These are phyloP conservation scores for Galerucella nymphaeae DNA, from an alignment of 2,888 invertebrate species.

Conservation along the genomic window DNA sequence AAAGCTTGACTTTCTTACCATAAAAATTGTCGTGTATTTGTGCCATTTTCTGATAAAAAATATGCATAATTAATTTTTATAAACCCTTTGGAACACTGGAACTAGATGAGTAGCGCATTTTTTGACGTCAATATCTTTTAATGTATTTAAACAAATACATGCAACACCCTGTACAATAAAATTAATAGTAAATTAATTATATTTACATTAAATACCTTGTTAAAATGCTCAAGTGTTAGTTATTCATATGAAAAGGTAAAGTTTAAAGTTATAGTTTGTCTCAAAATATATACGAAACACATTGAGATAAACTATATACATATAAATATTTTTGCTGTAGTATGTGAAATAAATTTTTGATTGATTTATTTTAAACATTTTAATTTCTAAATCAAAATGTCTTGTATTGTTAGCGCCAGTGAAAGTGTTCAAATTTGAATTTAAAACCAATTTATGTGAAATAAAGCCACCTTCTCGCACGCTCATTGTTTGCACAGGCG, in stretches of 20 bases:
- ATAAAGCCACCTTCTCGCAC: background rate
- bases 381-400: background rate
- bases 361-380: background rate
- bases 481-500: conserved; percentile 10
- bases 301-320: no score
- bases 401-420: background rate
- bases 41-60: background rate
- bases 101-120: no score
- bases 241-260: no score
- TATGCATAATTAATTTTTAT: background rate
- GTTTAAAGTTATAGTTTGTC: no score
- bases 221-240: no score
- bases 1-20: background rate
- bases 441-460: background rate
- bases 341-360: background rate
- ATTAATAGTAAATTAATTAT: no score
- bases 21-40: background rate
- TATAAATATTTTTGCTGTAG: background rate
- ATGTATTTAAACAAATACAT: no score
- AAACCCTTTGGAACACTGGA: no score
- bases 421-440: background rate
- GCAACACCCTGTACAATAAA: no score
- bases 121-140: no score
- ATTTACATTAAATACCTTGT: no score
- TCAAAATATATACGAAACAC: no score